These are phyloP conservation scores for Oscheius onirici DNA, from an alignment of 2,888 invertebrate species.

Conservation along the genomic window DNA sequence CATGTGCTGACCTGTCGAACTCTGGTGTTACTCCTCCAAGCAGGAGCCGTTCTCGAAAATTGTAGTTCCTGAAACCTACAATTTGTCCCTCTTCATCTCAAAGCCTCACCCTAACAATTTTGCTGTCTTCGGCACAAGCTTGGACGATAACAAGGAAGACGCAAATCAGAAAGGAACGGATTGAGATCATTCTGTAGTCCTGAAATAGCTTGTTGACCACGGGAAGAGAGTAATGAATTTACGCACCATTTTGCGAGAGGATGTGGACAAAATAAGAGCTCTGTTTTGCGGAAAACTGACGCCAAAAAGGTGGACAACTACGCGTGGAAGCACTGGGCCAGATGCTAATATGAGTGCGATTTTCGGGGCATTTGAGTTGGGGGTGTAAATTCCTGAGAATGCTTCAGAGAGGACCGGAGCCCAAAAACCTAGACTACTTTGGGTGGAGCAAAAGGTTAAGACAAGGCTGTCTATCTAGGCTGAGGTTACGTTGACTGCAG, in stretches of 20 bases:
- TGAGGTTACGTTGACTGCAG: too few species aligned
- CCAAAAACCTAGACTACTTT: too few species aligned
- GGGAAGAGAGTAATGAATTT: too few species aligned
- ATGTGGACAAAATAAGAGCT: neutral
- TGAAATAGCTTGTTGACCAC: neutral
- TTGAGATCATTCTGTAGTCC: constrained; percentile 28
- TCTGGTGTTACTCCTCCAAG: constrained; percentile 17
- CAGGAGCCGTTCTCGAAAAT: constrained; percentile 11
- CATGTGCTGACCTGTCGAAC: constrained; percentile 12
- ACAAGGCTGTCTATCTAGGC: too few species aligned
- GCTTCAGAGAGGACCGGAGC: too few species aligned
- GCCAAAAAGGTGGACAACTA: too few species aligned
- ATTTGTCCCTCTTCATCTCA: neutral
- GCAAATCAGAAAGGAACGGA: constrained; percentile 16
- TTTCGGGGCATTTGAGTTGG: too few species aligned
- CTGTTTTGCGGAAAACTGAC: too few species aligned
- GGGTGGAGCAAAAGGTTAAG: too few species aligned
- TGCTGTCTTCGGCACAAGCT: constrained; percentile 26
- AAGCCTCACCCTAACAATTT: constrained; percentile 6
- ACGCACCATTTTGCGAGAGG: neutral
- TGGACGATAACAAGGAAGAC: constrained; percentile 26
- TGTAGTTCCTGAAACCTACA: neutral
- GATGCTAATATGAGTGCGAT: too few species aligned
- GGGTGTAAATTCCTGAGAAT: too few species aligned
- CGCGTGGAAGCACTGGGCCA: too few species aligned